Evolutionary conservation across 1,140 invertebrate species (phyloP).

Genomic region (Neuroterus valhalla): DNA sequence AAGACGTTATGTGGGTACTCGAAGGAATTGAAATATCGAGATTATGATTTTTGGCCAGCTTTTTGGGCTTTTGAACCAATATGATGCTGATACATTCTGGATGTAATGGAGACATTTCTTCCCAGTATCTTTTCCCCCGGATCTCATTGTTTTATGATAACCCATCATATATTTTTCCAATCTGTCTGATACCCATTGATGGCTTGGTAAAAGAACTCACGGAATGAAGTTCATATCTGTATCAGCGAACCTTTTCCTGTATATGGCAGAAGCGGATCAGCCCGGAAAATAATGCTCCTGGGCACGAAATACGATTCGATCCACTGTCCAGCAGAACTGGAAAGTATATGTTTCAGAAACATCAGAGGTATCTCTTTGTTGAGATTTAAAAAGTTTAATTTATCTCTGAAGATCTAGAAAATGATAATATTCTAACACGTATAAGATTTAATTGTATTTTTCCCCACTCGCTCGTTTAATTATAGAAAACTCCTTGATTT

Average conservation of each 20-base stretch:
- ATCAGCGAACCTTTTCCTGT: neutral
- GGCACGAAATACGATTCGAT: conserved; percentile 14
- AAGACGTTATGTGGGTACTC: too few relatives aligned
- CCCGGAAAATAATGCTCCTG: conserved; percentile 5
- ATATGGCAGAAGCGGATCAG: conserved; percentile 22
- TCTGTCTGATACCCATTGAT: conserved; percentile 1
- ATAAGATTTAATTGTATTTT: too few relatives aligned
- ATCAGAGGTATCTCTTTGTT: too few relatives aligned
- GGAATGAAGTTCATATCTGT: conserved; percentile 17
- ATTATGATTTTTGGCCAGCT: too few relatives aligned
- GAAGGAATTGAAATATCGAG: too few relatives aligned
- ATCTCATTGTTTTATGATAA: neutral
- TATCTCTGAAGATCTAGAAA: too few relatives aligned
- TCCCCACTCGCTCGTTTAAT: too few relatives aligned
- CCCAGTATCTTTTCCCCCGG: neutral
- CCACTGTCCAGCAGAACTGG: neutral
- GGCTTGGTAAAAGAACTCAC: neutral
- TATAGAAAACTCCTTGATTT: neutral
- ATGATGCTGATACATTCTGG: too few relatives aligned
- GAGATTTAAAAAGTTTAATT: too few relatives aligned
- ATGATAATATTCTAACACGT: too few relatives aligned
- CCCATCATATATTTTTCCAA: conserved; percentile 18
- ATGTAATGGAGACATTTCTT: neutral
- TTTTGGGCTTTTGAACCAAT: too few relatives aligned
- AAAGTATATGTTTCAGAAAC: too few relatives aligned